Conservation (phyloP, 2,888 invertebrate genomes). For the Lepeophtheirus nordmannii region DNA sequence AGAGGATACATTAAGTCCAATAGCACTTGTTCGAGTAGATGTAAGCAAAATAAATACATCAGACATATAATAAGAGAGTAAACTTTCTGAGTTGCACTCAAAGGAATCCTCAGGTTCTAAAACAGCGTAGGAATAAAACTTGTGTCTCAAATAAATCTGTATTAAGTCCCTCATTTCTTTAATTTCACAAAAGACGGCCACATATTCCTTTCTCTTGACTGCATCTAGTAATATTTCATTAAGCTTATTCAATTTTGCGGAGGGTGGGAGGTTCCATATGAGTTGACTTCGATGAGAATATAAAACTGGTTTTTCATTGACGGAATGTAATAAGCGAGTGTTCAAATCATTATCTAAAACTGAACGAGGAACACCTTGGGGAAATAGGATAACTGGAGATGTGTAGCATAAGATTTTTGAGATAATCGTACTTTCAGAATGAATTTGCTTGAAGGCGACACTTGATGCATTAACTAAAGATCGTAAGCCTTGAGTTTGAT, state of each 20-base stretch:
- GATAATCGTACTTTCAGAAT: constrained; percentile 9
- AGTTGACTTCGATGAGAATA: not conserved
- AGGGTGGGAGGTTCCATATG: constrained; percentile 1
- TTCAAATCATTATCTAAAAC: not conserved
- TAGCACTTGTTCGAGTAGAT: constrained; percentile 1
- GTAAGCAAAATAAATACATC: not conserved
- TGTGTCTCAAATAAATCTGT: constrained; percentile 61
- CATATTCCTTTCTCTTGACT: constrained; percentile 68
- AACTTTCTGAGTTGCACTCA: not conserved
- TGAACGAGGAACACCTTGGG: constrained; percentile 10
- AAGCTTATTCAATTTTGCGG: constrained; percentile 65
- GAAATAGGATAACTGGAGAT: not conserved
- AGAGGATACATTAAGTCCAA: not conserved
- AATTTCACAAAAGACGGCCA: constrained; percentile 98
- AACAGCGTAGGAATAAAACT: not conserved
- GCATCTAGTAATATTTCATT: constrained; percentile 64
- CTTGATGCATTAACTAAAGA: not conserved
- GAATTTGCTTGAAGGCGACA: constrained; percentile 12
- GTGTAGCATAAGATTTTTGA: constrained; percentile 4
- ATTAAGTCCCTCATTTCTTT: constrained; percentile 95
- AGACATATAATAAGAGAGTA: not conserved
- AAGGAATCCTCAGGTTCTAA: constrained; percentile 7
- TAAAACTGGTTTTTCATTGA: not conserved
- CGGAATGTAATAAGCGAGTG: constrained; percentile 2
- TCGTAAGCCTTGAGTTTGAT: not conserved